These are phyloP conservation scores for Clytia hemisphaerica DNA, from an alignment of 30 jellyfish, hydroid and myxozoan species.

Conservation along the genomic window DNA sequence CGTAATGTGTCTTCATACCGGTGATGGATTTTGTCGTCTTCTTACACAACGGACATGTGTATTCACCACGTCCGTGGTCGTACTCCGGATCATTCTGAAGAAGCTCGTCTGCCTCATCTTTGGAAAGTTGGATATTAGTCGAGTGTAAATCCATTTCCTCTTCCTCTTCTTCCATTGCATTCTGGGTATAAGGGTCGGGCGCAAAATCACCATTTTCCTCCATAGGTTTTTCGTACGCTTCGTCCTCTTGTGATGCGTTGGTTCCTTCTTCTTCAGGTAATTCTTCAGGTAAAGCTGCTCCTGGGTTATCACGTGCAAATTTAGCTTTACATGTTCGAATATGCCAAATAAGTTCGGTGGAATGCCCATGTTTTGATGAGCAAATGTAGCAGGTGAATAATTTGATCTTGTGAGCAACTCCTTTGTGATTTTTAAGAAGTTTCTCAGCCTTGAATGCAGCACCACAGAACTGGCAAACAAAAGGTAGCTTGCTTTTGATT, in stretches of 20 bases:
- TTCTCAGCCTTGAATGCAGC: conserved; percentile 52
- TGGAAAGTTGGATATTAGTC: background rate
- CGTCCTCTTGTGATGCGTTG: conserved; percentile 9
- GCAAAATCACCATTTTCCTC: conserved; percentile 1
- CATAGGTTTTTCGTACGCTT: conserved; percentile 3
- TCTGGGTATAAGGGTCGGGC: background rate
- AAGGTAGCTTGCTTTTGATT: background rate
- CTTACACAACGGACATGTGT: conserved; percentile 18
- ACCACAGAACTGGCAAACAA: conserved; percentile 41
- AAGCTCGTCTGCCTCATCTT: conserved; percentile 7
- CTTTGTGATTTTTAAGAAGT: conserved; percentile 72
- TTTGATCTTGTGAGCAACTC: conserved; percentile 66
- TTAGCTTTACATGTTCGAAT: conserved; percentile 13
- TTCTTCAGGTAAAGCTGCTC: conserved; percentile 14
- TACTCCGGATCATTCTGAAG: conserved; percentile 1
- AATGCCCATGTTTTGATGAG: conserved; percentile 39
- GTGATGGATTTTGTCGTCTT: conserved; percentile 18
- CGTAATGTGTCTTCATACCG: conserved; percentile 65
- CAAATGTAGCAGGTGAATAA: conserved; percentile 64
- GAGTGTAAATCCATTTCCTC: background rate
- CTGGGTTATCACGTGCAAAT: conserved; percentile 19
- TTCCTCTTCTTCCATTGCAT: conserved; percentile 1
- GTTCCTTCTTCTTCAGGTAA: conserved; percentile 10
- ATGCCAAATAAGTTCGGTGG: conserved; percentile 76
- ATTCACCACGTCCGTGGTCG: conserved; percentile 11